Percentiles rank a stretch among this genome's conserved stretches.
phyloP scores from a whole-genome alignment of 2,888 invertebrate species.

The Ashinkailepas kermadecensis region DNA sequence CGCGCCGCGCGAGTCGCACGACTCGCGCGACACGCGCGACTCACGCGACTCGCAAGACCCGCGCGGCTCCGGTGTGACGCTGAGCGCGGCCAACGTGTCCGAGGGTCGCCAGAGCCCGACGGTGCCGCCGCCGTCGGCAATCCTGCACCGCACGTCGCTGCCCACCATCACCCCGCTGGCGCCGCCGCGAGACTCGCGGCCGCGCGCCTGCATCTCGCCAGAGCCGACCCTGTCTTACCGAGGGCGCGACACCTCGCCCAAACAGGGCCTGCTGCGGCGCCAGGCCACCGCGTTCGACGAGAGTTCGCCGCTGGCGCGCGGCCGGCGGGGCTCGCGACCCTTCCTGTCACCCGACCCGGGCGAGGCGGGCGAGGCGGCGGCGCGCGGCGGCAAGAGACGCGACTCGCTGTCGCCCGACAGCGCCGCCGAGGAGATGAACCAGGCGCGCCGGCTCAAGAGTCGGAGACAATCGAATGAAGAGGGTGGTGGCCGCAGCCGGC shows the following conservation, averaged over 20 bases:
- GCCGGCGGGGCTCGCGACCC: constrained; percentile 70
- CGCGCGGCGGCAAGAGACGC: constrained; percentile 46
- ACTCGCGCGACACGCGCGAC: background rate
- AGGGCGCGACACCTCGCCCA: constrained; percentile 32
- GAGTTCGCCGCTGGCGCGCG: constrained; percentile 37
- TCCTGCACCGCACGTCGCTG: constrained; percentile 20
- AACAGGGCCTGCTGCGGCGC: constrained; percentile 52
- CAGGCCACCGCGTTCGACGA: constrained; percentile 87
- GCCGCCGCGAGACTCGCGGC: constrained; percentile 27
- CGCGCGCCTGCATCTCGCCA: constrained; percentile 33
- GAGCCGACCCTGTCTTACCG: constrained; percentile 31
- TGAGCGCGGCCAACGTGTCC: background rate
- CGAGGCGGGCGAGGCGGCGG: constrained; percentile 32
- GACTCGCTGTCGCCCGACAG: constrained; percentile 88
- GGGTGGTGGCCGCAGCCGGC: constrained; percentile 33
- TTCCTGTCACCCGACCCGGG: constrained; percentile 65
- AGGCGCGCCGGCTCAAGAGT: constrained; percentile 61
- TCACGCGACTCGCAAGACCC: background rate
- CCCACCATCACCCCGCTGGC: constrained; percentile 30
- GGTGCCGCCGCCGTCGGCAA: background rate
- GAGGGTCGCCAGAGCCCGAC: constrained; percentile 6
- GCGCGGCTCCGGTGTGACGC: background rate
- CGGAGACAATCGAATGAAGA: constrained; percentile 35
- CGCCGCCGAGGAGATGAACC: constrained; percentile 46
- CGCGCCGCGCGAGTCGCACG: background rate